Conservation (phyloP, 2,113 vertebrate genomes). For the Todiramphus saurophagus region DNA sequence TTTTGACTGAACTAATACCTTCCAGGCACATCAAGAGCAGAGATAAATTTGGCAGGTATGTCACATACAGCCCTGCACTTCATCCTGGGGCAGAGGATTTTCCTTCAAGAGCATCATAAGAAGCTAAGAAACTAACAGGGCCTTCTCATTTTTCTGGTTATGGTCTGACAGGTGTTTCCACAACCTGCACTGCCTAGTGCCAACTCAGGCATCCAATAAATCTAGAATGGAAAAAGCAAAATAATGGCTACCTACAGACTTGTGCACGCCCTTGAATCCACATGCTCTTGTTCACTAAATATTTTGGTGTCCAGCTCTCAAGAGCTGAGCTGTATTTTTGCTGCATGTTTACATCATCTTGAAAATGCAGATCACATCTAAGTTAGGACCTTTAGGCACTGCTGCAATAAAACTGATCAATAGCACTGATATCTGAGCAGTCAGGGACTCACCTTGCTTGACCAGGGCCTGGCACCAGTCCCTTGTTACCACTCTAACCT, state of each 20-base stretch:
- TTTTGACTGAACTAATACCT: neutral
- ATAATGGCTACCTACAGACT: neutral
- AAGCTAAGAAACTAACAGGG: neutral
- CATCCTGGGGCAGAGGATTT: rapidly evolving
- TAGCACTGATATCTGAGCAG: neutral
- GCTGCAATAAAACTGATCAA: neutral
- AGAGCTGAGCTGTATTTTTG: neutral
- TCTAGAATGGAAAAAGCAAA: neutral
- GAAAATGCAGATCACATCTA: neutral
- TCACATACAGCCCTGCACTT: neutral
- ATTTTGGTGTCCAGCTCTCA: neutral
- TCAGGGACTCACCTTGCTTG: neutral
- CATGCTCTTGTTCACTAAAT: neutral
- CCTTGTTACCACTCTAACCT: neutral
- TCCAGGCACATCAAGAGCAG: neutral
- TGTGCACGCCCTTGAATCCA: neutral
- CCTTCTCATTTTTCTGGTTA: neutral
- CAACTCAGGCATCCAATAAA: neutral
- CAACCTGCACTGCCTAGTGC: neutral
- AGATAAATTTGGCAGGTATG: neutral
- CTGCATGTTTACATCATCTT: neutral
- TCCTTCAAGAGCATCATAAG: neutral
- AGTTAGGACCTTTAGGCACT: neutral
- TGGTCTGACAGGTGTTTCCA: neutral
- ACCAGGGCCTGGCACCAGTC: rapidly evolving